Conservation (phyloP, 2,888 invertebrate species). For the Anodontia alba region DNA sequence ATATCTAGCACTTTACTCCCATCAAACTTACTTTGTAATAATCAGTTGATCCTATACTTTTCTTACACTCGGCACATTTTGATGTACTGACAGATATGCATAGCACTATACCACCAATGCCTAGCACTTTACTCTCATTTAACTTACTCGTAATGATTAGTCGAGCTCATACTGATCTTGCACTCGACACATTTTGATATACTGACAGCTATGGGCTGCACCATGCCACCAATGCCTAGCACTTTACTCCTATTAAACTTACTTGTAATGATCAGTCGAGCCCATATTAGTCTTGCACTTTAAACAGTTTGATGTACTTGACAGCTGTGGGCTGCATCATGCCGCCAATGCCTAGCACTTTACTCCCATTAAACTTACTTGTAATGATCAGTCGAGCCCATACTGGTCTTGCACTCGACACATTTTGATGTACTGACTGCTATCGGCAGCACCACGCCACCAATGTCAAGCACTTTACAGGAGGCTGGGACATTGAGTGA, state of each 20-base stretch:
- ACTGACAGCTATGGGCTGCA: constrained; percentile 59
- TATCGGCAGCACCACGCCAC: constrained; percentile 63
- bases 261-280: constrained; percentile 90
- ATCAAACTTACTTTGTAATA: constrained; percentile 95
- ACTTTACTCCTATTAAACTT: constrained; percentile 86
- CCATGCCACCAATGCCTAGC: constrained; percentile 69
- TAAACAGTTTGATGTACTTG: constrained; percentile 70
- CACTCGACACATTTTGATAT: constrained; percentile 82
- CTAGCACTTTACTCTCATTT: constrained; percentile 85
- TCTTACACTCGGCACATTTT: constrained; percentile 82
- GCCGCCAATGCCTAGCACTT: constrained; percentile 73
- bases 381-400: constrained; percentile 87
- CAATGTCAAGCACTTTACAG: constrained; percentile 75
- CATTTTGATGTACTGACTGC: constrained; percentile 70
- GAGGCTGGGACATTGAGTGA: constrained; percentile 81
- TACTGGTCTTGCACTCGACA: constrained; percentile 81
- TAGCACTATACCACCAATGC: constrained; percentile 68
- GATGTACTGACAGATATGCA: constrained; percentile 55
- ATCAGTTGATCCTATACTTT: constrained; percentile 76
- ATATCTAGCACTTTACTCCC: constrained; percentile 77
- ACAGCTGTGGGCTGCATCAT: constrained; percentile 63
- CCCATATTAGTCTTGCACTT: constrained; percentile 83
- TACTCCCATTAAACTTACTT: constrained; percentile 90
- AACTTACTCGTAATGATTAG: constrained; percentile 91
- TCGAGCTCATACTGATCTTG: constrained; percentile 76